A percentile compares a stretch with the other conserved stretches of the same genome.
Conservation (phyloP, 1,140 invertebrate species). For the Zaprionus camerounensis region DNA sequence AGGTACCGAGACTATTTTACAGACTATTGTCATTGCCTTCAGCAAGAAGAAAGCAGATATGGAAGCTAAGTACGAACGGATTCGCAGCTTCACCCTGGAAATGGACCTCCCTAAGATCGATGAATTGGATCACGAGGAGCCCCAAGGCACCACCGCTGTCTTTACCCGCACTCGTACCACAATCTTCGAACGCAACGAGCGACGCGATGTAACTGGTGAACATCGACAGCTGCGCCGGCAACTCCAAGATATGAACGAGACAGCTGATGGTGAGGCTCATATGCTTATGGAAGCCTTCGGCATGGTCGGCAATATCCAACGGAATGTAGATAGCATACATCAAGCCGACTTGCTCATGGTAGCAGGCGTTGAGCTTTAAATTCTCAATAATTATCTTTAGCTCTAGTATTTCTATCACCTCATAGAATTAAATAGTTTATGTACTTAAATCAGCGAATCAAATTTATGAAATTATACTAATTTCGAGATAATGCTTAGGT, state of each 20-base stretch:
- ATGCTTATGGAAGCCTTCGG: constrained; percentile 70
- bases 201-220: constrained; percentile 55
- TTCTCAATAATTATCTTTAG: neutral
- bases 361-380: neutral
- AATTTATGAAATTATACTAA: no score
- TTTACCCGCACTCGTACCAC: constrained; percentile 51
- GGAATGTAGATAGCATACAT: constrained; percentile 43
- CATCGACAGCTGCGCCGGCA: constrained; percentile 52
- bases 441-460: no score
- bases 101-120: constrained; percentile 51
- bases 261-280: constrained; percentile 54
- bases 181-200: constrained; percentile 58
- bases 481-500: no score
- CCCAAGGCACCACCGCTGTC: constrained; percentile 27
- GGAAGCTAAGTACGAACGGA: constrained; percentile 40
- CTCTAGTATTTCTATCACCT: no score
- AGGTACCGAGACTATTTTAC: constrained; percentile 48
- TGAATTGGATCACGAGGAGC: constrained; percentile 40
- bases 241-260: constrained; percentile 51
- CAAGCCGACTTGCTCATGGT: neutral
- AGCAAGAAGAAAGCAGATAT: constrained; percentile 36
- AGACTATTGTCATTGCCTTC: constrained; percentile 66
- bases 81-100: constrained; percentile 47
- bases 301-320: constrained; percentile 64
- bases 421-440: no score